These are phyloP conservation scores for Bettongia penicillata DNA, from an alignment of 2,113 vertebrate genomes.

Conservation along the genomic window DNA sequence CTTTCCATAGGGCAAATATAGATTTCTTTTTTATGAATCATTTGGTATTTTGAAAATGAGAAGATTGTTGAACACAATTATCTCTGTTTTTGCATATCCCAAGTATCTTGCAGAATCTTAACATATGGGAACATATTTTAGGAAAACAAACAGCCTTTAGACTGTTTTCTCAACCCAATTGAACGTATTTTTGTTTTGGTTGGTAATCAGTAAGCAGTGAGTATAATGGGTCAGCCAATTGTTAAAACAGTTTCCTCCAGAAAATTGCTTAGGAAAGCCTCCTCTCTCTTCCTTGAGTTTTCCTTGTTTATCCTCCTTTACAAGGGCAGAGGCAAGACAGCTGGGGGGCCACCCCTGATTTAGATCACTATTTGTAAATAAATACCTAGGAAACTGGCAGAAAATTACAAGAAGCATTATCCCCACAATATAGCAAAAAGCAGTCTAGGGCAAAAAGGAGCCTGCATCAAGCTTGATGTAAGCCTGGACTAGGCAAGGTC, in stretches of 20 bases:
- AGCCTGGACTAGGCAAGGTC: neutral
- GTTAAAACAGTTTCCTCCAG: neutral
- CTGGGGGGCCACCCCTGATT: neutral
- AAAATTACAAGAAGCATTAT: neutral
- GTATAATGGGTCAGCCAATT: neutral
- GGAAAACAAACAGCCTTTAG: neutral
- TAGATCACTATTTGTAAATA: neutral
- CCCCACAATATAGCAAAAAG: neutral
- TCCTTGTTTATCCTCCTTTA: neutral
- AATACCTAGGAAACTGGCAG: neutral
- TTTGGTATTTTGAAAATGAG: neutral
- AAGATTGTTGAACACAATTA: neutral
- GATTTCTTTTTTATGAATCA: neutral
- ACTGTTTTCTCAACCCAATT: neutral
- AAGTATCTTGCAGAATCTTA: neutral
- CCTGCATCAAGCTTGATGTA: neutral
- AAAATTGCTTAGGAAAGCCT: neutral
- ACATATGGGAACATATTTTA: neutral
- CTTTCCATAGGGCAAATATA: neutral
- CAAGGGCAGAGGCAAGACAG: neutral
- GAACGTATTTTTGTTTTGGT: neutral
- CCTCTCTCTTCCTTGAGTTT: neutral
- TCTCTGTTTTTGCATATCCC: neutral
- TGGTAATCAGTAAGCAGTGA: neutral
- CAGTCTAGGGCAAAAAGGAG: neutral